phyloP scores from a whole-genome alignment of 2,797 vertebrate genomes.

The Linurgus olivaceus region DNA sequence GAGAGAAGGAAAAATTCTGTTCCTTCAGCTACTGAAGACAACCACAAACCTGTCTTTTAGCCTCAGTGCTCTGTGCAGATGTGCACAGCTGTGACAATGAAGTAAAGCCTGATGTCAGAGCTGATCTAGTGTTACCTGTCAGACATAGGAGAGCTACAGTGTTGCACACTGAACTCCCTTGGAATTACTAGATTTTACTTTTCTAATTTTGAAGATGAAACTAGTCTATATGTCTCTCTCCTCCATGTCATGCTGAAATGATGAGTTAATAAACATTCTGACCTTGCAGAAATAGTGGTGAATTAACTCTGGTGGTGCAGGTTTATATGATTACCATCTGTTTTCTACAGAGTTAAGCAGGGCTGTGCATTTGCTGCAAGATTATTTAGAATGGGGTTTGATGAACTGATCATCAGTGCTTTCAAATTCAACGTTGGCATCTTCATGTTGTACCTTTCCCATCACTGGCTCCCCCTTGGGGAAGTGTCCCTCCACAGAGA shows the following conservation, averaged over 20 bases:
- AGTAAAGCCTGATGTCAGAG: not conserved
- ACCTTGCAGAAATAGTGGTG: not conserved
- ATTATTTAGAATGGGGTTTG: not conserved
- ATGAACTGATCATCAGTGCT: not conserved
- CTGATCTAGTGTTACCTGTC: not conserved
- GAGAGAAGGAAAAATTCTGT: not conserved
- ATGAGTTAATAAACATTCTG: not conserved
- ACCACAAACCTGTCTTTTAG: not conserved
- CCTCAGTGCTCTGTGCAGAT: not conserved
- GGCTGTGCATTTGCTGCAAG: not conserved
- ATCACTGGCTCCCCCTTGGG: not conserved
- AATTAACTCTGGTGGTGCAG: not conserved
- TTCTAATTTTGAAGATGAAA: not conserved
- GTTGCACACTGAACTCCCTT: not conserved
- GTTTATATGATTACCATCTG: not conserved
- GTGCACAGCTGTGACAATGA: not conserved
- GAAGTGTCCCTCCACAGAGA: not conserved
- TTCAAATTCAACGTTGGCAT: not conserved
- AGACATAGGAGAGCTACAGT: not conserved
- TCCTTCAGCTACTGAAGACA: not conserved
- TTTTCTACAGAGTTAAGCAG: not conserved
- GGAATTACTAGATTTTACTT: not conserved
- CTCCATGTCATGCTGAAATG: not conserved
- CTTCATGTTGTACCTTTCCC: not conserved
- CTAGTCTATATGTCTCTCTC: not conserved